Evolutionary conservation across 2,888 invertebrate species (phyloP), one percentile per base, ranked within the genome.

Genomic region (Scaptomyza parva): DNA sequence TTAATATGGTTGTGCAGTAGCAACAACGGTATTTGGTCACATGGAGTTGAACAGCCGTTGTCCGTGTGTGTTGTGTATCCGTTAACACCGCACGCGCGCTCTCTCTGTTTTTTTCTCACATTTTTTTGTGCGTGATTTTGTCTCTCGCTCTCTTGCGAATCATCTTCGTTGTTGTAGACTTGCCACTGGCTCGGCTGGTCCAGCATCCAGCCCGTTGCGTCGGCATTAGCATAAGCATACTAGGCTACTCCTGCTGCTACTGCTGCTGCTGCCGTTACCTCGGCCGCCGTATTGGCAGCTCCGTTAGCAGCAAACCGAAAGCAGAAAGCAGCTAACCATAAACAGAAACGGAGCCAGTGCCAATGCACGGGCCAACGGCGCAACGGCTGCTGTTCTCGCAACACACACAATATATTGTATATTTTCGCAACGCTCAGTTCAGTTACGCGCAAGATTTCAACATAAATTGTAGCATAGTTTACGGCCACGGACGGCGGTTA

Each of bases 371-470:
- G 72, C 70, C 54, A 66, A 35, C 58, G 53, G 35, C 35, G 55
- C 65, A 62, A 63, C 73, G 61, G 68, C 68, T 58, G 75, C 69
- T 62, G 72, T 53, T 45, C 57, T 58, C 55, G 59, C 59, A 45
- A 28, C 24, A 30, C 47, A 28, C 28, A 47, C 47, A 2, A n/a
- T 12, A 30, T 9, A 18, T 35, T 35, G 14, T 47, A 47, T 47
- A 47, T 47, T 47, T 58, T 61, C 64, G 47, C 43, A 58, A 53
- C 48, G 40, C 52, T 69, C 33, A 58, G 58, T 73, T 89, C 77
- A 88, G 88, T 89, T 79, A 75, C 86, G 88, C 86, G 83, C 86
- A 89, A 83, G 85, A 81, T 83, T 89, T 85, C 83, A 75, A 78
- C 77, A 76, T 69, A 76, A 78, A 74, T 74, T 78, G 89, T 84